Evolutionary conservation across 2,888 invertebrate genomes (phyloP).

Genomic region (Trichacis sp.): DNA sequence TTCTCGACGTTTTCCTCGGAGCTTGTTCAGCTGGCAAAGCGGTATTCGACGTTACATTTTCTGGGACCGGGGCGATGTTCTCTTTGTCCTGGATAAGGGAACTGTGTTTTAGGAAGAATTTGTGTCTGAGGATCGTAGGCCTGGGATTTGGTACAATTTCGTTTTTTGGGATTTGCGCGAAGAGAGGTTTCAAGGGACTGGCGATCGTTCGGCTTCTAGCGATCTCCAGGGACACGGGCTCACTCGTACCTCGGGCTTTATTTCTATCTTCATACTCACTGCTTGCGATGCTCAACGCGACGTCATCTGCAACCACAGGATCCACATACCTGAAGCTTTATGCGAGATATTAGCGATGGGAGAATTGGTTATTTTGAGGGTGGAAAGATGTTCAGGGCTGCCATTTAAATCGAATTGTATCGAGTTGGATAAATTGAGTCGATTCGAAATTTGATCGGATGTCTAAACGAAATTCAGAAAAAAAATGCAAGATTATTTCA

Average conservation of each 20-base stretch:
- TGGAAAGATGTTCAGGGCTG: too few relatives aligned
- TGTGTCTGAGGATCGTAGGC: slow-evolving; percentile 41
- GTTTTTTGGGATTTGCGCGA: slow-evolving; percentile 41
- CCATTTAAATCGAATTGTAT: too few relatives aligned
- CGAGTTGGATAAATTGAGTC: too few relatives aligned
- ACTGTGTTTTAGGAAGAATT: slow-evolving; percentile 51
- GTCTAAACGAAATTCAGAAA: too few relatives aligned
- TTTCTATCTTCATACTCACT: slow-evolving; percentile 22
- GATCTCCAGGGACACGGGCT: slow-evolving; percentile 41
- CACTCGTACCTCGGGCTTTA: background rate
- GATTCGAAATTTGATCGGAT: too few relatives aligned
- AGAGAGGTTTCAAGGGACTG: slow-evolving; percentile 48
- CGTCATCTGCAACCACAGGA: slow-evolving; percentile 59
- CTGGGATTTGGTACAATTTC: too few relatives aligned
- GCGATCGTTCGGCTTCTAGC: slow-evolving; percentile 48
- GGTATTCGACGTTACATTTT: background rate
- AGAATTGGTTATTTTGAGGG: background rate
- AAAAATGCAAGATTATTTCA: too few relatives aligned
- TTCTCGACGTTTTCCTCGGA: background rate
- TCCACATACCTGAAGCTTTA: slow-evolving; percentile 30
- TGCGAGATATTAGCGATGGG: background rate
- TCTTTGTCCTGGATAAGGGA: slow-evolving; percentile 9
- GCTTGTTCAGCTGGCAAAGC: background rate
- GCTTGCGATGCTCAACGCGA: slow-evolving; percentile 47
- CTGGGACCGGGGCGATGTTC: background rate